A percentile compares a stretch with the other conserved stretches of the same genome.
Evolutionary conservation across 2,888 invertebrate species (phyloP).

Genomic region (Scaptomyza caliginosa): DNA sequence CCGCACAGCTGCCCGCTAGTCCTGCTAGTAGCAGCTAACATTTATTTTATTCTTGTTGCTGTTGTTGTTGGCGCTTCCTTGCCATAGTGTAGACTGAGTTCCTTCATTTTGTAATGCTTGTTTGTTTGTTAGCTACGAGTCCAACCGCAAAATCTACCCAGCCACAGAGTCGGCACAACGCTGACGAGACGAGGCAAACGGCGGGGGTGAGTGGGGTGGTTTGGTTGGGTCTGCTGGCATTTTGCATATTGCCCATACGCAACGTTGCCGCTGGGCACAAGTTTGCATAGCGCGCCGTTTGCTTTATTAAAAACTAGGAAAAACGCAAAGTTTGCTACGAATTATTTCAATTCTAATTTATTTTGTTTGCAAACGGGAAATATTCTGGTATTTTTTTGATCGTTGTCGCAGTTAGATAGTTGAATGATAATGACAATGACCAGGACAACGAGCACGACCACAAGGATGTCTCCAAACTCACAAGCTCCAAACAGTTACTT

Average conservation of each 20-base stretch:
- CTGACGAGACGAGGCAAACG: slow-evolving; percentile 2
- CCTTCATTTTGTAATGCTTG: slow-evolving; percentile 58
- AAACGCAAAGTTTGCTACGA: slow-evolving; percentile 65
- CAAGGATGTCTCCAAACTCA: background rate
- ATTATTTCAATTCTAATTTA: slow-evolving; percentile 80
- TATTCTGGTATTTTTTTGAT: slow-evolving; percentile 69
- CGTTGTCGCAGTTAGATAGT: slow-evolving; percentile 75
- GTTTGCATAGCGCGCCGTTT: slow-evolving; percentile 69
- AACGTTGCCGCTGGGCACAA: slow-evolving; percentile 70
- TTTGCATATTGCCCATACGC: slow-evolving; percentile 79
- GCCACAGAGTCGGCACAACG: slow-evolving; percentile 10
- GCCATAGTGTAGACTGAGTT: slow-evolving; percentile 27
- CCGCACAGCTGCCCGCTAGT: slow-evolving; percentile 35
- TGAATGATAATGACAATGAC: slow-evolving; percentile 70
- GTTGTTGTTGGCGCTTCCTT: slow-evolving; percentile 19
- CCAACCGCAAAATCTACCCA: slow-evolving; percentile 72
- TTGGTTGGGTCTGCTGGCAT: slow-evolving; percentile 52
- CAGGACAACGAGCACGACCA: slow-evolving; percentile 7
- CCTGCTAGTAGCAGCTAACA: slow-evolving; percentile 15
- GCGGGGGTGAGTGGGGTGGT: background rate
- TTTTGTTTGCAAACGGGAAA: slow-evolving; percentile 72
- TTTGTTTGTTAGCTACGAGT: slow-evolving; percentile 72
- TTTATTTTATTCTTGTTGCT: slow-evolving; percentile 3
- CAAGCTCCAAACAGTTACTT: background rate
- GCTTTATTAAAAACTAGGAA: slow-evolving; percentile 76